Evolutionary conservation across 2,113 vertebrate genomes (phyloP), one percentile per base, ranked within the genome.

Genomic region (Panthera tigris): DNA sequence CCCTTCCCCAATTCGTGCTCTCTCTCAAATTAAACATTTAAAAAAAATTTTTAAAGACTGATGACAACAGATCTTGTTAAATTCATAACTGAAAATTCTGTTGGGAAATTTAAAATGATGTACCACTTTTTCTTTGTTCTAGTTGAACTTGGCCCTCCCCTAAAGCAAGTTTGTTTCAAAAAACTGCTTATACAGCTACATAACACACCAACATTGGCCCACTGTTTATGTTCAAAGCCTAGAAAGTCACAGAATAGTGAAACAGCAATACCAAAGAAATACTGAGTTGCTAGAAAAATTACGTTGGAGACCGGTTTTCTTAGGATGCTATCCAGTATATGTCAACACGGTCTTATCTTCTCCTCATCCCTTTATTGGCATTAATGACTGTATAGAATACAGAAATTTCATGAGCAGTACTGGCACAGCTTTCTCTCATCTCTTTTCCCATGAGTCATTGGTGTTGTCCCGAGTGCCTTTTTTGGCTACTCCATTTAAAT

Each of bases 71-170:
- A 80, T 52, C 19, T 73, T 82, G 4, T 92, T 50, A 81, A 85
- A 86, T 83, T 76, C 48, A 66, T 7, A 80, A 21, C 39, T 82
- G 15, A 91, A 92, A 93, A 93, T 87, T 89, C 65, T 55, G 4
- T 68, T 85, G 84, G 76, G 13, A 89, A 87, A 95, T 39, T 39
- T 50, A 50, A 95, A 94, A 71, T 45, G 25, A 66, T 3, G 31
- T 21, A 65, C 5, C 13, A 73, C 80, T 87, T 94, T 90, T 79
- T 85, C 39, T 76, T 93, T 71, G 55, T 87, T 97, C 78, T 89
- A 69, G 68, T 78, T 82, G n/a, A 23, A 73, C 23, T 29, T 95
- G 15, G 15, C 25, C 21, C 27, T 82, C 12, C 33, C 31, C 29
- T 69, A 79, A 92, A 79, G 11, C 81, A 87, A 82, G 50, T 80